Evolutionary conservation across 2,888 invertebrate genomes (phyloP).

Genomic region (Leptinotarsa rubiginosa): DNA sequence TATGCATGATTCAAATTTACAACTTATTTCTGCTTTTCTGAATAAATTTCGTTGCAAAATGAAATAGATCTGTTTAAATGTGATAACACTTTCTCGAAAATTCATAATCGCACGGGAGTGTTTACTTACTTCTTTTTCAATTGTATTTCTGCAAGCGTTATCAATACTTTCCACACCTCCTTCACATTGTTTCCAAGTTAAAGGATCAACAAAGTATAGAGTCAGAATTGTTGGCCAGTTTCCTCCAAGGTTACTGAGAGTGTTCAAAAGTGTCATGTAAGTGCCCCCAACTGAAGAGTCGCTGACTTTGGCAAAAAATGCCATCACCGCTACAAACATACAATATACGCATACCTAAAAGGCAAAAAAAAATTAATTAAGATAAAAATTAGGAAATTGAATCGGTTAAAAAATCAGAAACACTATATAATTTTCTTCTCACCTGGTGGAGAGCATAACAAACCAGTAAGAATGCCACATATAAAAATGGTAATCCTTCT

Average conservation of each 20-base stretch:
- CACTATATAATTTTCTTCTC: slow-evolving; percentile 42
- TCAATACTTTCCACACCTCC: slow-evolving; percentile 66
- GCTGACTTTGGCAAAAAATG: slow-evolving; percentile 96
- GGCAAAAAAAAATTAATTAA: too few species aligned
- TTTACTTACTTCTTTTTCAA: slow-evolving; percentile 74
- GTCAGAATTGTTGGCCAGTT: slow-evolving; percentile 96
- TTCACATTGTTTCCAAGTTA: slow-evolving; percentile 83
- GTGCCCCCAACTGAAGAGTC: slow-evolving; percentile 98
- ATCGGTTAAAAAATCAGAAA: too few species aligned
- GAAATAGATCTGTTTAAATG: too few species aligned
- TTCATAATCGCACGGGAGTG: too few species aligned
- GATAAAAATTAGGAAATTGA: too few species aligned
- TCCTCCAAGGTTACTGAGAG: slow-evolving; percentile 95
- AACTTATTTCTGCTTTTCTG: too few species aligned
- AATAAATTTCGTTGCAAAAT: too few species aligned
- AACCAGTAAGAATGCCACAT: slow-evolving; percentile 80
- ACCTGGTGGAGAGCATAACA: slow-evolving; percentile 94
- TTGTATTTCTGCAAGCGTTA: slow-evolving; percentile 74
- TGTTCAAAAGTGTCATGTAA: slow-evolving; percentile 98
- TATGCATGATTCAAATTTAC: too few species aligned
- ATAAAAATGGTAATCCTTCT: slow-evolving; percentile 75
- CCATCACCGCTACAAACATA: slow-evolving; percentile 98
- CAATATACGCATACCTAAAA: slow-evolving; percentile 88
- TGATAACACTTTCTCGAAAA: too few species aligned
- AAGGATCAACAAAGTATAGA: slow-evolving; percentile 89